Evolutionary conservation across 2,797 vertebrate genomes (phyloP).

Genomic region (Gobionotothen gibberifrons): DNA sequence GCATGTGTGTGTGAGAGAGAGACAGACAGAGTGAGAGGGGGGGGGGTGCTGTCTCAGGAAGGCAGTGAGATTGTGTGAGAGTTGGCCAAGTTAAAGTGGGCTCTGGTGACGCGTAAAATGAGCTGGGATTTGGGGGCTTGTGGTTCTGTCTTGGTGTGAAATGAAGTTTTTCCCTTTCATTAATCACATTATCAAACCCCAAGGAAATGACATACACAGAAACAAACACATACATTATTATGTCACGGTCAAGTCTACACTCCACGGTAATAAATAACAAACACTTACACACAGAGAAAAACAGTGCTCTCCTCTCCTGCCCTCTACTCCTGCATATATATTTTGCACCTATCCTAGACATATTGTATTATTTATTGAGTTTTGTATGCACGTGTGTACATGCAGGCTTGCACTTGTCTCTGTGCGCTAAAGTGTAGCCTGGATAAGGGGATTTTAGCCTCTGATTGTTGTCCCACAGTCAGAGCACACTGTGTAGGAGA

Average conservation of each 20-base stretch:
- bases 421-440: constrained; percentile 21
- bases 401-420: constrained; percentile 5
- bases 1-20: not conserved
- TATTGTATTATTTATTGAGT: not conserved
- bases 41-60: not conserved
- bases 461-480: constrained; percentile 40
- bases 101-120: constrained; percentile 78
- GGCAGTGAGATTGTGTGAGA: constrained; percentile 56
- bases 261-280: constrained; percentile 11
- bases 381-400: not conserved
- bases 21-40: not conserved
- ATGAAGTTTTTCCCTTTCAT: constrained; percentile 78
- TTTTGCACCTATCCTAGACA: not conserved
- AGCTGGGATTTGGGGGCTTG: constrained; percentile 77
- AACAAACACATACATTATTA: constrained; percentile 26
- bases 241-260: not conserved
- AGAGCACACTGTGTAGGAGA: constrained; percentile 45
- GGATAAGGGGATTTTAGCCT: constrained; percentile 19
- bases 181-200: constrained; percentile 72
- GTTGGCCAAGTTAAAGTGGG: constrained; percentile 57
- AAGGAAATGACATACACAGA: constrained; percentile 42
- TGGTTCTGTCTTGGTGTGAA: constrained; percentile 71
- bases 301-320: not conserved
- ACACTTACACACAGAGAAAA: not conserved
- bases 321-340: not conserved